Conservation (phyloP, 1,140 invertebrate species). For the Ceratosolen solmsi region DNA sequence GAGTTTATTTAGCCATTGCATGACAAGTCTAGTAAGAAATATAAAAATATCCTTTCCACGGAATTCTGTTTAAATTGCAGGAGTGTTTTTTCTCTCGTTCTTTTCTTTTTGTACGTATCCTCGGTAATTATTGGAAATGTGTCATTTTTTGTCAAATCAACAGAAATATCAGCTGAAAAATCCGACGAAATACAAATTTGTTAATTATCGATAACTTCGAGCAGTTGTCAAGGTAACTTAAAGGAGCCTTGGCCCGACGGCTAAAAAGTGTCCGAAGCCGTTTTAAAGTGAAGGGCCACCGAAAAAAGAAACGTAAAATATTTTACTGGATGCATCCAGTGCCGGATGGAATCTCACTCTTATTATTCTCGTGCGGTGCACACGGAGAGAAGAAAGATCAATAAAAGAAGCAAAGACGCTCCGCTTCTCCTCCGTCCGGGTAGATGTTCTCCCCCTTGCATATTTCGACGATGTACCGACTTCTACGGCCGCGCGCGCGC, state of each 20-base stretch:
- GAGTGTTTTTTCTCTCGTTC: no score
- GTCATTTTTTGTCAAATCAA: no score
- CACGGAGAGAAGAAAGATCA: conserved; percentile 32
- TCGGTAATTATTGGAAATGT: no score
- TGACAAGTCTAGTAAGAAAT: no score
- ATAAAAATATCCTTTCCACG: no score
- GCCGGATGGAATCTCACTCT: conserved; percentile 8
- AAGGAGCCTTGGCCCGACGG: not conserved
- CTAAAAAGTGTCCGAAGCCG: not conserved
- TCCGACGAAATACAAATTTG: no score
- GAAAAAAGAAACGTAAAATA: not conserved
- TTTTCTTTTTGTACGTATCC: no score
- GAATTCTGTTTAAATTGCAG: no score
- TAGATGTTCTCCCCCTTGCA: conserved; percentile 57
- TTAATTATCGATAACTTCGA: no score
- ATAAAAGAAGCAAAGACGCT: conserved; percentile 40
- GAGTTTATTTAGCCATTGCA: no score
- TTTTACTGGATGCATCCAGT: conserved; percentile 19
- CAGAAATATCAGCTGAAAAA: no score
- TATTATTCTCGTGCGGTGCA: conserved; percentile 16
- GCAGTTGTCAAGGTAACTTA: not conserved
- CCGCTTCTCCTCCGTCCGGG: conserved; percentile 32
- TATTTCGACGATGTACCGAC: not conserved
- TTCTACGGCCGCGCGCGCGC: not conserved
- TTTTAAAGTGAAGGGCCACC: not conserved